Percentiles rank a stretch among this genome's conserved stretches.
phyloP scores from a whole-genome alignment of 2,797 vertebrate genomes.

The Ispidina lecontei region DNA sequence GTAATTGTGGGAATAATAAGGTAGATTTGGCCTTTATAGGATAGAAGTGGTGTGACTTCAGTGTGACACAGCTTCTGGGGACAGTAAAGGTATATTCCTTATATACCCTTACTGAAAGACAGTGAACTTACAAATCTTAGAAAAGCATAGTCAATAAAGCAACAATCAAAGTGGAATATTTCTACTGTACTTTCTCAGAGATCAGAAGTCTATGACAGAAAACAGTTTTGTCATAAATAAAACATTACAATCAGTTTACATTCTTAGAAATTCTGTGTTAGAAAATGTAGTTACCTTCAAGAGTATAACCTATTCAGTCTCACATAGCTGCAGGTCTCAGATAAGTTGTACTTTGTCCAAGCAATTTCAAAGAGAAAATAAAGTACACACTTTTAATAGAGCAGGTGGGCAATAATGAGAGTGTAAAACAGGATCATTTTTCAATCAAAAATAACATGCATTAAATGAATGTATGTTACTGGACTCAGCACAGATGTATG shows the following conservation, averaged over 20 bases:
- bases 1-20: not conserved
- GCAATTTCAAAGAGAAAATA: not conserved
- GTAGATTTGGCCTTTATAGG: not conserved
- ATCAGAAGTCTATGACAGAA: not conserved
- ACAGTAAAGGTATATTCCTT: rapidly evolving
- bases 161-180: not conserved
- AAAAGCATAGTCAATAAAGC: not conserved
- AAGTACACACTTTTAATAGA: not conserved
- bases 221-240: not conserved
- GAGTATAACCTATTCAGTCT: not conserved
- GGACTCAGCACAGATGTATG: not conserved
- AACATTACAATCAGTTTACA: not conserved
- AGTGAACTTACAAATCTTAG: not conserved
- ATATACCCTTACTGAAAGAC: no score
- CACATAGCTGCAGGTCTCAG: not conserved
- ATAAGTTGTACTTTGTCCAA: not conserved
- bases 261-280: not conserved
- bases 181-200: not conserved
- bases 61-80: not conserved
- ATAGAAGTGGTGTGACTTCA: not conserved
- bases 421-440: not conserved
- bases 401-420: not conserved
- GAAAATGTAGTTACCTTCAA: not conserved
- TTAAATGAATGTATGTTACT: not conserved
- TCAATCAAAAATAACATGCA: not conserved